These are phyloP conservation scores for Hipparchia semele DNA, from an alignment of 2,888 invertebrate genomes.

Conservation along the genomic window DNA sequence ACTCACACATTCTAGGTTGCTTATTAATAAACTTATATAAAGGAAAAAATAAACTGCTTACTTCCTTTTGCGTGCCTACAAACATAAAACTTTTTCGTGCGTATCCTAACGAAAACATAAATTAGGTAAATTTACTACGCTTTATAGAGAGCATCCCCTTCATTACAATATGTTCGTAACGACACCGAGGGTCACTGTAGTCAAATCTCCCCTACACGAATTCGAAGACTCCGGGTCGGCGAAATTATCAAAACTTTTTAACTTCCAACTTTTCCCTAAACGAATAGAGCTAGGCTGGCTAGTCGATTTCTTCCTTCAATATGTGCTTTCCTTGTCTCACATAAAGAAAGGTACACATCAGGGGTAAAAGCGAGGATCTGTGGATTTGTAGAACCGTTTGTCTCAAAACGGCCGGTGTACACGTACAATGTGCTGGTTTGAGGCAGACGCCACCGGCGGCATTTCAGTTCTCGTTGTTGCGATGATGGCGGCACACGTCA, in stretches of 20 bases:
- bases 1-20: constrained; percentile 65
- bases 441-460: constrained; percentile 46
- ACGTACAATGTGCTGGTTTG: constrained; percentile 54
- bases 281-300: constrained; percentile 64
- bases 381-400: constrained; percentile 55
- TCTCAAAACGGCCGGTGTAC: constrained; percentile 54
- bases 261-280: constrained; percentile 76
- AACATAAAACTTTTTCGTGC: constrained; percentile 80
- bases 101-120: constrained; percentile 80
- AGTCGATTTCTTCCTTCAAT: constrained; percentile 58
- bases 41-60: constrained; percentile 64
- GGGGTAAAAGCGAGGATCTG: constrained; percentile 54
- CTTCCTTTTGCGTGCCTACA: constrained; percentile 78
- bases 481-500: constrained; percentile 72
- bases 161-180: constrained; percentile 78
- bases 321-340: constrained; percentile 63
- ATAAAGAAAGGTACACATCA: constrained; percentile 45
- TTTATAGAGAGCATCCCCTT: constrained; percentile 79
- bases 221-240: constrained; percentile 65
- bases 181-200: constrained; percentile 75
- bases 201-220: constrained; percentile 69
- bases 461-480: constrained; percentile 70
- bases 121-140: constrained; percentile 77
- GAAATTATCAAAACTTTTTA: constrained; percentile 81
- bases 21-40: constrained; percentile 72